These are phyloP conservation scores for Drosophila melanosoma DNA, from an alignment of 2,888 invertebrate species.

Conservation along the genomic window DNA sequence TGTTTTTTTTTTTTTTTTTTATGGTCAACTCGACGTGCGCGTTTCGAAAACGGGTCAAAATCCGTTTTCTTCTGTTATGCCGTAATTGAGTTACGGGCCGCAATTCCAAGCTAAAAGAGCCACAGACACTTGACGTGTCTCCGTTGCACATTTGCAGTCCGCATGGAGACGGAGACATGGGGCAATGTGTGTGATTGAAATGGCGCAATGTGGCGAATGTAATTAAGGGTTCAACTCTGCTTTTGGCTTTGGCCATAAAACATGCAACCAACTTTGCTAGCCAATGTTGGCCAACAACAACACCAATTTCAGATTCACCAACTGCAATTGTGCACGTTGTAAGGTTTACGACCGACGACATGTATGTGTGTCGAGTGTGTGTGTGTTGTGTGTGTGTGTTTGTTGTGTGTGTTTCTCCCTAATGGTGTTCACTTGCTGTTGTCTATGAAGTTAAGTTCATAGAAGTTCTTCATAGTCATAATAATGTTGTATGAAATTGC, in stretches of 20 bases:
- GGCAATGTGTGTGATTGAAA: slow-evolving; percentile 53
- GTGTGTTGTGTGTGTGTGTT: background rate
- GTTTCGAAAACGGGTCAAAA: slow-evolving; percentile 35
- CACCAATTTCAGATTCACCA: slow-evolving; percentile 57
- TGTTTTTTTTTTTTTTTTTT: slow-evolving; percentile 59
- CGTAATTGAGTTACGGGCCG: slow-evolving; percentile 72
- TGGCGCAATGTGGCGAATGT: slow-evolving; percentile 34
- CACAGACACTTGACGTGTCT: slow-evolving; percentile 13
- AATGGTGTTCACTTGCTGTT: slow-evolving; percentile 40
- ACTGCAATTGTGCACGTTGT: slow-evolving; percentile 65
- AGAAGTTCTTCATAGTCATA: slow-evolving; percentile 9
- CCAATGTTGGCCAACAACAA: slow-evolving; percentile 24
- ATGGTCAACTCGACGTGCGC: slow-evolving; percentile 50
- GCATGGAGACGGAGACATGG: slow-evolving; percentile 4
- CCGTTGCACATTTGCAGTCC: slow-evolving; percentile 40
- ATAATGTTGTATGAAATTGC: slow-evolving; percentile 28
- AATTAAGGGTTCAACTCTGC: slow-evolving; percentile 49
- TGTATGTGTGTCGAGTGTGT: background rate
- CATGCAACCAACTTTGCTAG: slow-evolving; percentile 43
- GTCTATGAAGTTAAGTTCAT: slow-evolving; percentile 6
- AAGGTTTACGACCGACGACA: slow-evolving; percentile 49
- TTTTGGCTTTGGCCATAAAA: slow-evolving; percentile 51
- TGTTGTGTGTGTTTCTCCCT: slow-evolving; percentile 4
- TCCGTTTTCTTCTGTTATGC: slow-evolving; percentile 57
- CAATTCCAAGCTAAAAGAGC: slow-evolving; percentile 23